These are phyloP conservation scores for Brachionus plicatilis DNA, from an alignment of 1,140 invertebrate genomes.

Conservation along the genomic window DNA sequence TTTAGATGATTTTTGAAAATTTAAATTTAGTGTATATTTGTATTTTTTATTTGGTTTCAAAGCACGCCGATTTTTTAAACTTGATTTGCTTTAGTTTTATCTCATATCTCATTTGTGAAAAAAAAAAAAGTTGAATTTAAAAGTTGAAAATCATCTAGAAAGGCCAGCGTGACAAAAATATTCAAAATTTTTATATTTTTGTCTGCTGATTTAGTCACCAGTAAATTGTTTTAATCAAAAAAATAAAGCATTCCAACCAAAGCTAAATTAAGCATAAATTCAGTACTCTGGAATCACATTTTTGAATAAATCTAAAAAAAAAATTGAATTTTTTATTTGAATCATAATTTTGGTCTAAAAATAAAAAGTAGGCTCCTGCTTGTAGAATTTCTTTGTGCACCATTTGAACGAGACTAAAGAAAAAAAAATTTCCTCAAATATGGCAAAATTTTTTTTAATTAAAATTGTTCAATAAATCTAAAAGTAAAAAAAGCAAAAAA, in stretches of 20 bases:
- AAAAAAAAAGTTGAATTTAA: not conserved
- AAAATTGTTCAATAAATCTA: too few species aligned
- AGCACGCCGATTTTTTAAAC: constrained; percentile 17
- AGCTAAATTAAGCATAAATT: too few species aligned
- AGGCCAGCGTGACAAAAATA: too few species aligned
- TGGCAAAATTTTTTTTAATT: too few species aligned
- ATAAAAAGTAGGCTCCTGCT: not conserved
- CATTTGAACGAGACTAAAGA: too few species aligned
- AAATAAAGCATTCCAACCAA: too few species aligned
- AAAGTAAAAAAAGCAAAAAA: too few species aligned
- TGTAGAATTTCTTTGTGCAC: not conserved
- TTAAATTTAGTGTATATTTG: not conserved
- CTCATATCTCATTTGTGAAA: not conserved
- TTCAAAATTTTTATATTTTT: not conserved
- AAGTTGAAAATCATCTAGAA: too few species aligned
- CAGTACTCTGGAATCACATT: too few species aligned
- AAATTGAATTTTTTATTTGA: not conserved
- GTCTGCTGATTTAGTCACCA: not conserved
- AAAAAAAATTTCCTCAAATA: too few species aligned
- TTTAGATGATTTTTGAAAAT: not conserved
- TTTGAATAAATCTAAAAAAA: too few species aligned
- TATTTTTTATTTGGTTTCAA: not conserved
- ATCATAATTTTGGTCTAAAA: not conserved
- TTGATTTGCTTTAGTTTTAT: not conserved
- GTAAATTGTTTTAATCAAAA: not conserved